Percentiles rank a stretch among this genome's conserved stretches.
phyloP scores from a whole-genome alignment of 2,888 invertebrate species.

The Euplexia lucipara region DNA sequence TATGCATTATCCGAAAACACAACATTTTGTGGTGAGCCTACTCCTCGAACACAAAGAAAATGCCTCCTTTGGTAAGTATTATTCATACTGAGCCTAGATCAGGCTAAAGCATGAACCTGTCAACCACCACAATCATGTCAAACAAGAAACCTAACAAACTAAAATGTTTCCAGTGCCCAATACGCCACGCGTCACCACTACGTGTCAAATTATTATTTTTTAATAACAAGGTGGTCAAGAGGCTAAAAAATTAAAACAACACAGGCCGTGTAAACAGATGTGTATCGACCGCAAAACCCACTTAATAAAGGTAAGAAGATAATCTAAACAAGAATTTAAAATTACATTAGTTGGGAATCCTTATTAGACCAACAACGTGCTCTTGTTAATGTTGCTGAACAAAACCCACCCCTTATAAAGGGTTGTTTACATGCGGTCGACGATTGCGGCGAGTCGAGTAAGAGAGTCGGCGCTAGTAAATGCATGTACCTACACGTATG shows the following conservation, averaged over 20 bases:
- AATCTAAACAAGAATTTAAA: constrained; percentile 48
- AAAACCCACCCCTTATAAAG: constrained; percentile 48
- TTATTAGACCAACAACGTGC: constrained; percentile 49
- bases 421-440: constrained; percentile 61
- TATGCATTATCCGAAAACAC: too few relatives aligned
- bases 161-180: too few relatives aligned
- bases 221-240: too few relatives aligned
- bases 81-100: too few relatives aligned
- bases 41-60: too few relatives aligned
- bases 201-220: too few relatives aligned
- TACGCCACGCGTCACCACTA: too few relatives aligned
- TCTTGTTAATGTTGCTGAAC: constrained; percentile 53
- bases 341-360: constrained; percentile 44
- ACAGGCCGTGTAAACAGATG: background rate
- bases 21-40: too few relatives aligned
- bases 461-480: constrained; percentile 51
- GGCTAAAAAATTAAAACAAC: background rate
- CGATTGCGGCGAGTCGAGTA: constrained; percentile 48
- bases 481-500: constrained; percentile 44
- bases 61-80: too few relatives aligned
- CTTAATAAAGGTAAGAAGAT: constrained; percentile 36
- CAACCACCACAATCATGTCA: too few relatives aligned
- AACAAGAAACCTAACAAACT: background rate
- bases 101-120: too few relatives aligned
- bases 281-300: constrained; percentile 15